Evolutionary conservation across 2,113 vertebrate genomes (phyloP), one percentile per base, ranked within the genome.

Genomic region (Pundamilia nyererei): DNA sequence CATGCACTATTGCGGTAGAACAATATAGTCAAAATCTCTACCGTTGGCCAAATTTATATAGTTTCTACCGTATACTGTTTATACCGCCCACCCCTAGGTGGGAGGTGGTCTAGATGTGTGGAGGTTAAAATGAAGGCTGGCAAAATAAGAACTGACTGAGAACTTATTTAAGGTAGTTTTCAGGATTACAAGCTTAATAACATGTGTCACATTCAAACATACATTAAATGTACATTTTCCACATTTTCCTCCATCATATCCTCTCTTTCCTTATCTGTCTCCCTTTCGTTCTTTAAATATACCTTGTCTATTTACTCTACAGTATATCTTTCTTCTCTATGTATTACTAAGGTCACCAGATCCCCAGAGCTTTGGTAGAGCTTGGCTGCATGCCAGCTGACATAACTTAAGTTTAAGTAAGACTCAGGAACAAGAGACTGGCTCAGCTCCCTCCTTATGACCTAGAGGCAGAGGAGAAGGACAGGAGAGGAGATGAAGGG

Each of bases 321-420:
- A 82, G 84, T 80, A 70, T 81, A 82, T 86, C 29, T 87, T 88
- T 86, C 47, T 55, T 92, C 24, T 31, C 38, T 3, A 15, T 87
- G 79, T 17, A 19, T 84, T 91, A 24, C 51, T 88, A 79, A 93
- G 90, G 88, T 93, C 90, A 89, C 38, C 19, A 62, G 13, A 84
- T 92, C 93, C 93, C 91, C 14, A n/a, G 89, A 85, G 93, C 72
- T 90, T 85, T 58, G 45, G 26, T 24, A 38, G 72, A 89, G 82
- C 85, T 81, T 88, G 62, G 65, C 81, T 89, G 45, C 84, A 70
- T 90, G 89, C 85, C 5, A n/a, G 60, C 86, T 83, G 87, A 91
- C 89, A 91, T 89, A 87, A 89, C 80, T 86, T 29, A 92, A 86
- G 87, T 93, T 94, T 93, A 93, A 93, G 79, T 92, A 92, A 93